Conservation (phyloP, 2,797 vertebrate species). For the Knipowitschia caucasica region DNA sequence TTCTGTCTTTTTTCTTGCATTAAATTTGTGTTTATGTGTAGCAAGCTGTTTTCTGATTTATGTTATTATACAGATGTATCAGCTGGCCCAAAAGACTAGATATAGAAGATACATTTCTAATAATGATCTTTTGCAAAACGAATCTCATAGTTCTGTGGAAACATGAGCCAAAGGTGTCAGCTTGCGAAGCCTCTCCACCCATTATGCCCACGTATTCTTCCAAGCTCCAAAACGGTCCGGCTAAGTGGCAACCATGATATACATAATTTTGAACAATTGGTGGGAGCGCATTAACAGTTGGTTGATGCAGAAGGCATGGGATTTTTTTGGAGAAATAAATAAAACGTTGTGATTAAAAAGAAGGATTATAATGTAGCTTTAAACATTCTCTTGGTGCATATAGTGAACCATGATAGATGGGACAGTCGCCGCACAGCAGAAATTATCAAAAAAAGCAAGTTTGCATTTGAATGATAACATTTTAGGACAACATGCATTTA, state of each 20-base stretch:
- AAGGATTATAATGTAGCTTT: constrained; percentile 59
- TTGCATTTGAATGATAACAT: neutral
- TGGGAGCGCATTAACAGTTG: constrained; percentile 66
- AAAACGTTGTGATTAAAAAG: constrained; percentile 58
- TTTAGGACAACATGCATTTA: neutral
- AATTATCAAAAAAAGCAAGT: neutral
- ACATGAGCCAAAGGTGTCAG: constrained; percentile 66
- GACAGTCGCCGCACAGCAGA: constrained; percentile 5
- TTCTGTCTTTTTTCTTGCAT: no score
- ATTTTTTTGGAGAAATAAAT: constrained; percentile 63
- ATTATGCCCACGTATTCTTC: constrained; percentile 49
- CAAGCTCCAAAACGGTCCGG: constrained; percentile 35
- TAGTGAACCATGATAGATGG: constrained; percentile 55
- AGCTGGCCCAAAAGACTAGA: no score
- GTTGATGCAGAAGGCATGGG: constrained; percentile 70
- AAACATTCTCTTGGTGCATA: constrained; percentile 68
- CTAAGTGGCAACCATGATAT: constrained; percentile 49
- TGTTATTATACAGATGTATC: no score
- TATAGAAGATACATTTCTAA: no score
- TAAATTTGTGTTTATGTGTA: no score
- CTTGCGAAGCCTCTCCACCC: constrained; percentile 61
- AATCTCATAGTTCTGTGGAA: constrained; percentile 52
- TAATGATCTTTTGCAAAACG: constrained; percentile 51
- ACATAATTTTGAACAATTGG: constrained; percentile 62
- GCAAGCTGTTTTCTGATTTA: no score